Evolutionary conservation across 2,888 invertebrate genomes (phyloP).

Genomic region (Escarpia spicata): DNA sequence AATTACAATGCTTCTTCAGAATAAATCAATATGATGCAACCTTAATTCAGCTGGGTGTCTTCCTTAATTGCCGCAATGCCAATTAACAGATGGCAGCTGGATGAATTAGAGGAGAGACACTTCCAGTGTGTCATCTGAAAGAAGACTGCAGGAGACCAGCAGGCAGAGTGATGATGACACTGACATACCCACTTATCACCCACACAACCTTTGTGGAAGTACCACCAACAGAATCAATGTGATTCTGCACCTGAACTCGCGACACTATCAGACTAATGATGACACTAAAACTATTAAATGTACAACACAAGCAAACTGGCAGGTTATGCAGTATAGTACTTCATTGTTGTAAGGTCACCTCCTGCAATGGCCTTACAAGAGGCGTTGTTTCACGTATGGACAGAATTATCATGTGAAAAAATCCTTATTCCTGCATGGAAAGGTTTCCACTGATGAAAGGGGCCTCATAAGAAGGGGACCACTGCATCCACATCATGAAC

Average conservation of each 20-base stretch:
- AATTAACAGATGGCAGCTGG: neutral
- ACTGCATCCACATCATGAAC: no score
- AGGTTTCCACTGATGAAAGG: neutral
- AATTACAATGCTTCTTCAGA: neutral
- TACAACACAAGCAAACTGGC: neutral
- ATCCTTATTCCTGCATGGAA: neutral
- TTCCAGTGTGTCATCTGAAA: neutral
- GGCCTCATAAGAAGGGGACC: no score
- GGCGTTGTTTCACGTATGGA: neutral
- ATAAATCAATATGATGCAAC: slow-evolving; percentile 16
- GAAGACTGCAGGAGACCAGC: neutral
- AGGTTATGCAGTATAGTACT: neutral
- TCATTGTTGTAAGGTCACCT: neutral
- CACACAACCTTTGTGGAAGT: neutral
- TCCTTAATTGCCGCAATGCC: neutral
- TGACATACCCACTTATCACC: neutral
- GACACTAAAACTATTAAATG: neutral
- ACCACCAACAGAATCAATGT: neutral
- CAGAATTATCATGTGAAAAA: neutral
- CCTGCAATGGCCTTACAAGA: neutral
- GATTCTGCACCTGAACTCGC: neutral
- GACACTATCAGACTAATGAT: neutral
- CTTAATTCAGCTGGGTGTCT: neutral
- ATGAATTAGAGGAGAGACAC: neutral
- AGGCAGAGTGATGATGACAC: neutral